Base-by-base conservation (phyloP, 2,888 invertebrate species). In the Heteromurus nitidus region DNA sequence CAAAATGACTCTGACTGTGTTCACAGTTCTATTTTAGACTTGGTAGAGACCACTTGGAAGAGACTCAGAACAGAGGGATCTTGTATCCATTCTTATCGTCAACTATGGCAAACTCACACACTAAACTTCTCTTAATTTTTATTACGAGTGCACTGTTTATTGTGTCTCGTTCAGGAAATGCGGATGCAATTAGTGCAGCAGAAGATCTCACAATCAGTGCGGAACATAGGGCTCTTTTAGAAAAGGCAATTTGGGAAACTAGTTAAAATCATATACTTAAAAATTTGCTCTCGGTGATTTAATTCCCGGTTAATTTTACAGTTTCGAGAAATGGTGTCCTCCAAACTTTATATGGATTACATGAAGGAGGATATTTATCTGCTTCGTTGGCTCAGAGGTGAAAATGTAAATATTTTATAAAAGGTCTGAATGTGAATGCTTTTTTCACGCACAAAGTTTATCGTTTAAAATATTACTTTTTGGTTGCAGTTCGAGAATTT, bases 281-380 rank as follows among this genome's bases (percentile, higher is more conserved):
- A 13, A 18, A 18, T 50, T 13, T 13, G 7, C 11, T n/a, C 5
- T 50, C 9, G 7, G 13, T n/a, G 5, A 50, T 50, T 36, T 36
- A 36, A 36, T n/a, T n/a, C n/a, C n/a, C n/a, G n/a, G 36, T 13
- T 9, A 36, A 36, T 36, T 5, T n/a, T 77, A 9, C 22, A 79
- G 79, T 79, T 79, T 28, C 42, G 65, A 9, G 55, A 70, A 47
- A 26, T 3, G 24, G n/a, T 72, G 20, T 18, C 20, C 1, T 13
- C 67, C n/a, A 53, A 44, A 16, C 58, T 79, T n/a, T 31, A 26
- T 13, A 28, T 24, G 50, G 79, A 65, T 20, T 72, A 79, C 26
- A 70, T 72, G 79, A 79, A 79, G 26, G 72, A 79, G 18, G 79
- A 79, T 31, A 26, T 58, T 1, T 79, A 79, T 16, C 53, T 77